Percentiles rank a stretch among this genome's conserved stretches.
Evolutionary conservation across 2,888 invertebrate species (phyloP).

Genomic region (Archaeoteleia sp.): DNA sequence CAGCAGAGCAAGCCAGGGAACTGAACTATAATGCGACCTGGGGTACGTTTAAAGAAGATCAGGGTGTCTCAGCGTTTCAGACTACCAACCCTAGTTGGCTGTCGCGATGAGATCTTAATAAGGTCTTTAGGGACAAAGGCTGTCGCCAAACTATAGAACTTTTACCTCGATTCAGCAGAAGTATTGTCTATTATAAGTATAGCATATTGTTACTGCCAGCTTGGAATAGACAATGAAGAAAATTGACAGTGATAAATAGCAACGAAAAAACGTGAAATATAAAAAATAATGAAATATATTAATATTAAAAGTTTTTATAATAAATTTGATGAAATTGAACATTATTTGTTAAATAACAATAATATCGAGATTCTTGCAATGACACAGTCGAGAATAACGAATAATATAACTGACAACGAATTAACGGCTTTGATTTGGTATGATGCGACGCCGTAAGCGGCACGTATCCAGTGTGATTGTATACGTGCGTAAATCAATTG

Average conservation of each 20-base stretch:
- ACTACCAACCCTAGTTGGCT: no score
- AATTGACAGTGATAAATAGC: neutral
- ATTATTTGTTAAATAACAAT: slow-evolving; percentile 2
- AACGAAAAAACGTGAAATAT: neutral
- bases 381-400: neutral
- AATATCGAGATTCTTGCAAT: neutral
- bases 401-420: neutral
- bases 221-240: no score
- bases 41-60: no score
- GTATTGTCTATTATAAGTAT: no score
- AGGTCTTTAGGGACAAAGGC: no score
- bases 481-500: neutral
- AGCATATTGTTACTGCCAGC: no score
- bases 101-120: no score
- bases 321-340: slow-evolving; percentile 3
- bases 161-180: no score
- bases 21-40: no score
- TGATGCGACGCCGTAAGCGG: neutral
- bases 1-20: no score
- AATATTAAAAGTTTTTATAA: slow-evolving; percentile 1
- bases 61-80: no score
- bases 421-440: neutral
- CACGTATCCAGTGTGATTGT: neutral
- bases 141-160: no score
- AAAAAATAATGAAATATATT: neutral